Conservation (phyloP, 2,797 vertebrate species). For the Tokudaia muenninki region DNA sequence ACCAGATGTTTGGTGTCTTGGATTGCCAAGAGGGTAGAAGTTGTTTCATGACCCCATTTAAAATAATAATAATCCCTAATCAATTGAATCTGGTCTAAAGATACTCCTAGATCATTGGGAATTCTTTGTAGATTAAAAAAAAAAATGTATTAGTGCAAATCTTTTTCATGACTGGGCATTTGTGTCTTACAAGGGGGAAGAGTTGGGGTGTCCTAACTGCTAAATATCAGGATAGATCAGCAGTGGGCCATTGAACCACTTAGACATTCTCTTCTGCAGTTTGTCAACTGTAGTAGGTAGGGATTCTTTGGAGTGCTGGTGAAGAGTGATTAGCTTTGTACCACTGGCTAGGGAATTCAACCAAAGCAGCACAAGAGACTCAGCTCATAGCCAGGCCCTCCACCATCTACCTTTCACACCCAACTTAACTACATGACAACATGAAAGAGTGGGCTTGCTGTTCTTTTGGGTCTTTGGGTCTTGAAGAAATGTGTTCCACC, state of each 20-base stretch:
- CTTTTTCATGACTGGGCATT: background rate
- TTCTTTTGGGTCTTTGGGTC: background rate
- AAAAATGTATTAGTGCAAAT: background rate
- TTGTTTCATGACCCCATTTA: slow-evolving; percentile 44
- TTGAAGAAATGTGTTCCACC: slow-evolving; percentile 9
- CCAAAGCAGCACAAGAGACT: background rate
- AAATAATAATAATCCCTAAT: slow-evolving; percentile 1
- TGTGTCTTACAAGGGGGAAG: background rate
- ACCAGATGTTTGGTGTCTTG: background rate
- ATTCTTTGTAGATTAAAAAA: slow-evolving; percentile 35
- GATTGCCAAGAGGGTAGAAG: slow-evolving; percentile 2
- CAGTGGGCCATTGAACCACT: background rate
- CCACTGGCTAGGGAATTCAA: background rate
- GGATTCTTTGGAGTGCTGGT: background rate
- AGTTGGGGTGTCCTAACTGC: background rate
- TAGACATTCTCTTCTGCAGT: background rate
- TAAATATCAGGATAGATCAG: background rate
- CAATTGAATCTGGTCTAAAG: slow-evolving; percentile 35
- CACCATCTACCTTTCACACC: background rate
- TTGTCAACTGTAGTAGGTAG: background rate
- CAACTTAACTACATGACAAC: background rate
- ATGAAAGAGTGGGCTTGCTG: background rate
- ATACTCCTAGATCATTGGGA: background rate
- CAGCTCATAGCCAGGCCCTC: background rate
- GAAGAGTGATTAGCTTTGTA: background rate